These are phyloP conservation scores for Chrysopa pallens DNA, from an alignment of 1,140 invertebrate genomes.

Conservation along the genomic window DNA sequence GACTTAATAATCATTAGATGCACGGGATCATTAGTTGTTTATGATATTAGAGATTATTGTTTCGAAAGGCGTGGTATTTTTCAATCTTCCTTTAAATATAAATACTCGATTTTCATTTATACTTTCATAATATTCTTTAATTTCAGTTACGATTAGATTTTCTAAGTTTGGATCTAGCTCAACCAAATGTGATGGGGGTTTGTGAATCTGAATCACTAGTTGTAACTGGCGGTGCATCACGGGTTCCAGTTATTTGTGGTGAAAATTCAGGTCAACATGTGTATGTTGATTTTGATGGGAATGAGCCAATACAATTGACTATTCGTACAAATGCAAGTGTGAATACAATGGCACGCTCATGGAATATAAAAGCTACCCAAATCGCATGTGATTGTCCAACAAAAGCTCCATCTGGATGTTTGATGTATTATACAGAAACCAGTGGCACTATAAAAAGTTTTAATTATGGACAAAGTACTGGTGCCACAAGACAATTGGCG, in stretches of 20 bases:
- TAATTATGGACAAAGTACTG: slow-evolving; percentile 40
- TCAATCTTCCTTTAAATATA: too few relatives aligned
- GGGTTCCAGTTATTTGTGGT: slow-evolving; percentile 50
- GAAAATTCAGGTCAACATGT: slow-evolving; percentile 66
- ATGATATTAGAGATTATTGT: too few relatives aligned
- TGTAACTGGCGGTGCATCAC: slow-evolving; percentile 43
- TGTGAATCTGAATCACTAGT: slow-evolving; percentile 51
- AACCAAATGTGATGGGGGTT: slow-evolving; percentile 50
- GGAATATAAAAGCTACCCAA: slow-evolving; percentile 60
- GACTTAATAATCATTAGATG: too few relatives aligned
- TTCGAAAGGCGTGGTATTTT: too few relatives aligned
- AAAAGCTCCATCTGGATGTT: slow-evolving; percentile 54
- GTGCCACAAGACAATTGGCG: slow-evolving; percentile 49
- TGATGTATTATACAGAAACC: slow-evolving; percentile 51
- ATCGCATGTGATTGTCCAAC: slow-evolving; percentile 48
- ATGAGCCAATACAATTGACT: slow-evolving; percentile 43
- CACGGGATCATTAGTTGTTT: too few relatives aligned
- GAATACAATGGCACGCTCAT: slow-evolving; percentile 38
- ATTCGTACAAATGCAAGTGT: slow-evolving; percentile 40
- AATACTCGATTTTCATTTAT: too few relatives aligned
- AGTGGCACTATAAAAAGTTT: slow-evolving; percentile 54
- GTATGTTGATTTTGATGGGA: slow-evolving; percentile 55
- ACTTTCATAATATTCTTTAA: not conserved
- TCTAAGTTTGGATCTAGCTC: slow-evolving; percentile 46
- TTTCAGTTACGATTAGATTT: slow-evolving; percentile 60